Conservation (phyloP, 2,113 vertebrate species). For the Thunnus thynnus region DNA sequence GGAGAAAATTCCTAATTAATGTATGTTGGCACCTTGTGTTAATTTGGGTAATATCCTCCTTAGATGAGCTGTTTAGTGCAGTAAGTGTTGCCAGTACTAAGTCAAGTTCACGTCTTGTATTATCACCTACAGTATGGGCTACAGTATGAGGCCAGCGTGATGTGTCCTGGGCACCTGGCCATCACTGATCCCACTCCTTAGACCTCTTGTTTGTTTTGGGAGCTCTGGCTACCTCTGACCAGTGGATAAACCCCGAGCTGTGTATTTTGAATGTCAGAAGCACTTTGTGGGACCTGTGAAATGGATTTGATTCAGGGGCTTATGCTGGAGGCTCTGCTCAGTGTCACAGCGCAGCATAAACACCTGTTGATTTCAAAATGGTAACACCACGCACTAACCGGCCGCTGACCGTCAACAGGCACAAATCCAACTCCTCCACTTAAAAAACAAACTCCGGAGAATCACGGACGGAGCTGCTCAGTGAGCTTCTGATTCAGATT, state of each 20-base stretch:
- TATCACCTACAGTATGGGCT: constrained; percentile 62
- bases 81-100: constrained; percentile 41
- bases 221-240: constrained; percentile 79
- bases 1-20: constrained; percentile 64
- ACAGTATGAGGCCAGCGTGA: constrained; percentile 61
- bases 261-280: constrained; percentile 84
- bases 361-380: constrained; percentile 83
- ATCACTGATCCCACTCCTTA: constrained; percentile 77
- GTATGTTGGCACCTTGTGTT: constrained; percentile 54
- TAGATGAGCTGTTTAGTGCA: constrained; percentile 22
- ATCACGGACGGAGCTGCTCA: constrained; percentile 36
- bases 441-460: constrained; percentile 59
- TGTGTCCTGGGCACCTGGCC: constrained; percentile 77
- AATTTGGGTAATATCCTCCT: constrained; percentile 40
- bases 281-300: constrained; percentile 79
- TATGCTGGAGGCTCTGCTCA: constrained; percentile 74
- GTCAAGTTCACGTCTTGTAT: constrained; percentile 44
- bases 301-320: constrained; percentile 73
- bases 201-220: constrained; percentile 82
- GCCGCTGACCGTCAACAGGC: constrained; percentile 63
- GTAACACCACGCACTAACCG: constrained; percentile 50
- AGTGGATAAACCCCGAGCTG: constrained; percentile 76
- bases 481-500: constrained; percentile 75
- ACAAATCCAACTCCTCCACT: constrained; percentile 63
- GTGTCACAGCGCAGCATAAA: constrained; percentile 78